A percentile compares a stretch with the other conserved stretches of the same genome.
phyloP scores from a whole-genome alignment of 2,797 vertebrate genomes.

The Spizella passerina region DNA sequence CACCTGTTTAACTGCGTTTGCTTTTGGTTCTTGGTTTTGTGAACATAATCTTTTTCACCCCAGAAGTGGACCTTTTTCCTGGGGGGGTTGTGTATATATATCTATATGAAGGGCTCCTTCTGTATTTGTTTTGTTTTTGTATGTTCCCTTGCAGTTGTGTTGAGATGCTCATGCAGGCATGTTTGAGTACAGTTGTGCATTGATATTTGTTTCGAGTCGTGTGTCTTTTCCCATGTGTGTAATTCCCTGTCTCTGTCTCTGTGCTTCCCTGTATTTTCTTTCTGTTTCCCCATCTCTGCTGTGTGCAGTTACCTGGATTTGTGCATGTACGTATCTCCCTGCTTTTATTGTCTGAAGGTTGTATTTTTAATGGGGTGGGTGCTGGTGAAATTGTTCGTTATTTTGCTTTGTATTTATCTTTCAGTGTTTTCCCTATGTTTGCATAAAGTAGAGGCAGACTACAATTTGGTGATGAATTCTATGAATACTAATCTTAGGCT shows the following conservation, averaged over 20 bases:
- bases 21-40: neutral
- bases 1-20: conserved; percentile 6
- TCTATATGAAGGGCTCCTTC: neutral
- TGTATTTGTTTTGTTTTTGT: neutral
- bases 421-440: conserved; percentile 76
- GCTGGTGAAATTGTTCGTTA: conserved; percentile 60
- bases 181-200: neutral
- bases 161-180: neutral
- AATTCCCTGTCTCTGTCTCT: conserved; percentile 20
- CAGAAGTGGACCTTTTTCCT: neutral
- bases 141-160: neutral
- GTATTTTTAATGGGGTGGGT: neutral
- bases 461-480: conserved; percentile 89
- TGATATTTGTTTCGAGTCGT: neutral
- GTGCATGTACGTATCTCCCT: neutral
- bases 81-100: too few species aligned
- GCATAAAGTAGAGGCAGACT: conserved; percentile 88
- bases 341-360: neutral
- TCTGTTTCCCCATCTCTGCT: neutral
- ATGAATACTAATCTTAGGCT: conserved; percentile 98
- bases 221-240: conserved; percentile 32
- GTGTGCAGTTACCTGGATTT: conserved; percentile 48
- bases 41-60: neutral
- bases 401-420: conserved; percentile 72
- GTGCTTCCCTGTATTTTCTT: conserved; percentile 5